Evolutionary conservation across 1,140 invertebrate species (phyloP).

Genomic region (Sitodiplosis mosellana): DNA sequence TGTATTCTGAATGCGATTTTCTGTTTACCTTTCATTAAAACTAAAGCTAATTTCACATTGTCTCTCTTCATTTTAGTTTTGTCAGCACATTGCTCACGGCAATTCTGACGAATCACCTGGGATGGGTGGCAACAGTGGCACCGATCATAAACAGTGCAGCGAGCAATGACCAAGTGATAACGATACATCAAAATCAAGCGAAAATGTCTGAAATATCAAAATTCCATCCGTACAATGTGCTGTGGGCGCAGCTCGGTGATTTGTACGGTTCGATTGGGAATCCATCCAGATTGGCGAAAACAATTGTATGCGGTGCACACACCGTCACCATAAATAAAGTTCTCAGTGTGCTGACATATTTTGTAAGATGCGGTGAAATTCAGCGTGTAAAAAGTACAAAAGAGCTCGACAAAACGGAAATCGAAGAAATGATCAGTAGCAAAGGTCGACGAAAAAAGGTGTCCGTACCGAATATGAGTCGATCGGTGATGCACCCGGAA

Average conservation of each 20-base stretch:
- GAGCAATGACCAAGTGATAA: not conserved
- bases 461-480: not conserved
- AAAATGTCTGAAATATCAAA: constrained; percentile 20
- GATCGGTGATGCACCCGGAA: constrained; percentile 11
- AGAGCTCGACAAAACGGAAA: constrained; percentile 19
- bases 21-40: constrained; percentile 7
- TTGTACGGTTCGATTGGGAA: constrained; percentile 64
- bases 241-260: constrained; percentile 74
- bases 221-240: constrained; percentile 46
- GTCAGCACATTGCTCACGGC: constrained; percentile 74
- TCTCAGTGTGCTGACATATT: constrained; percentile 57
- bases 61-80: constrained; percentile 45
- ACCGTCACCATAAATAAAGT: constrained; percentile 47
- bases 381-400: constrained; percentile 24
- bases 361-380: constrained; percentile 59
- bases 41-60: too few species aligned
- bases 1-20: constrained; percentile 26
- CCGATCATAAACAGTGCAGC: constrained; percentile 4
- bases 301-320: constrained; percentile 53
- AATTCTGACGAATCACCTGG: constrained; percentile 72
- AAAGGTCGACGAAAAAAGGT: not conserved
- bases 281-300: constrained; percentile 53
- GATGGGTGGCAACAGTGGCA: constrained; percentile 67
- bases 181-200: constrained; percentile 16
- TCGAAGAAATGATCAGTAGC: constrained; percentile 1